Conservation (phyloP, 2,888 invertebrate species). For the Eristalis intricaria region DNA sequence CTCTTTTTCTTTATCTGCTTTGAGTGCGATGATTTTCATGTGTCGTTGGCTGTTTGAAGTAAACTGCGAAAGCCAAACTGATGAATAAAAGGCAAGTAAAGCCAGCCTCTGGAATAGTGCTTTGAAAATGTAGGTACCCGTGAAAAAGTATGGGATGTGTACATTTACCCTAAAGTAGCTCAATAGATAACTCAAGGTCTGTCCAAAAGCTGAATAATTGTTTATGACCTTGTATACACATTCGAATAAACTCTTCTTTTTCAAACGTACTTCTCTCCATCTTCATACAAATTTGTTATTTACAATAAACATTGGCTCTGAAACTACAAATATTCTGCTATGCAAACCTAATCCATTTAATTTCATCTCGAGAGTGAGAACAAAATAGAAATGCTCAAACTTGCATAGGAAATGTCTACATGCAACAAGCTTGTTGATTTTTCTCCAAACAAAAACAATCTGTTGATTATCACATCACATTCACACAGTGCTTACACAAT, state of each 20-base stretch:
- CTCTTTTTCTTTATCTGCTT: background rate
- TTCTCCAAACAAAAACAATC: conserved; percentile 42
- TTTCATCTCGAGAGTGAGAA: background rate
- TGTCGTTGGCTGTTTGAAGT: background rate
- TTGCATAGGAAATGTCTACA: conserved; percentile 32
- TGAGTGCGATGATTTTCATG: background rate
- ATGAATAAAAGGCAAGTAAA: background rate
- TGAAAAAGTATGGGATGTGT: background rate
- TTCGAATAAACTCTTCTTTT: background rate
- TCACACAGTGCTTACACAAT: conserved; percentile 4
- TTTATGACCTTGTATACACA: background rate
- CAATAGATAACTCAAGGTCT: background rate
- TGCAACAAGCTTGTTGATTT: conserved; percentile 34
- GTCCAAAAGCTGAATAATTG: background rate
- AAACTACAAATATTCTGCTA: too few species aligned
- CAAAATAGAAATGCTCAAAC: conserved; percentile 8
- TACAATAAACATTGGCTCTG: too few species aligned
- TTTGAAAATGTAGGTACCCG: background rate
- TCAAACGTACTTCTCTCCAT: background rate
- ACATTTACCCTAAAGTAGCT: background rate
- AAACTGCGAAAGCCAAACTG: background rate
- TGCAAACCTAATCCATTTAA: background rate
- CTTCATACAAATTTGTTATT: background rate
- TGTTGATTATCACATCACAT: conserved; percentile 39
- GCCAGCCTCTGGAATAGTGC: background rate